Base-by-base conservation (phyloP, 2,113 vertebrate species). In the Sebastes fasciatus region DNA sequence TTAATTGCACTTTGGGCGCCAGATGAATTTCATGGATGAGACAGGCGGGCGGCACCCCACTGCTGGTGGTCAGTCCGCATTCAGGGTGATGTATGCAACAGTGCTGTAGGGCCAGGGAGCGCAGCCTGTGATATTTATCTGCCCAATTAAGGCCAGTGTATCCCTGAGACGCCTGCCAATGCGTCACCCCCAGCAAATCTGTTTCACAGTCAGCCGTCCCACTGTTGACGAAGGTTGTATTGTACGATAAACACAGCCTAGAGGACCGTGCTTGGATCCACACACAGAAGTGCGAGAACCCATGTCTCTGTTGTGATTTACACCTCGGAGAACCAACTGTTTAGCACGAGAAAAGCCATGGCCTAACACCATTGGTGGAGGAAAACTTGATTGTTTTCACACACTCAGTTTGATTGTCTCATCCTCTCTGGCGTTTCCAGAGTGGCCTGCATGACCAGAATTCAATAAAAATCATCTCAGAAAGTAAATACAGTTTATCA, bases 101-200 rank as follows among this genome's bases (percentile, higher is more conserved):
- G 73, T 62, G 88, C 91, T 83, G 79, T 42, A 61, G 83, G 93
- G 92, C 86, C 77, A 72, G 6, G 16, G 82, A 84, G 85, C 10
- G 5, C 75, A 89, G 83, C 70, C 84, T 85, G 89, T 93, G 92
- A 94, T 95, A 92, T 94, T 94, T 92, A 90, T 95, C 91, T 92
- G 84, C 74, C 94, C 94, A 95, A 96, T 96, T 95, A 95, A 86
- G 91, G 90, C 88, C 82, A 78, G 82, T 75, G 91, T 82, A 85
- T 88, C 84, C 72, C 77, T 57, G 77, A 85, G 84, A 90, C 21
- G 82, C 80, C 86, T 87, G 82, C 81, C 89, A 86, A 86, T 85
- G 86, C 65, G 63, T 91, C 85, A 89, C 65, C 83, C 70, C 42
- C 49, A 82, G 82, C 65, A 75, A 85, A 88, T 86, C 82, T 67